Conservation (phyloP, 2,888 invertebrate species). For the Liopterus haemorrhoidalis region DNA sequence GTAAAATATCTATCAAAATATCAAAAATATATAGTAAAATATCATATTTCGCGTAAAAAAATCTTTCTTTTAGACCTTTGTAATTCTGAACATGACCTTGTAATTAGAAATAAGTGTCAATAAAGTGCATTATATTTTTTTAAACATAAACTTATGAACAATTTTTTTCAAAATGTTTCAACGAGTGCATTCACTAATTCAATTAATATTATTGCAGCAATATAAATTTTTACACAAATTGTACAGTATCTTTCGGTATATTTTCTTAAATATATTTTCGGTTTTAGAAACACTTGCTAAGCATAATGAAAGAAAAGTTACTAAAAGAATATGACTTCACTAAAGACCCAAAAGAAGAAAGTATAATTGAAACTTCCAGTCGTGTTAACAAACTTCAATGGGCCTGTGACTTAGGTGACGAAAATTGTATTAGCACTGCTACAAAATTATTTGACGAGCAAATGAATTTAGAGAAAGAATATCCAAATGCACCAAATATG, state of each 20-base stretch:
- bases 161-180: too few relatives aligned
- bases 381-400: constrained; percentile 55
- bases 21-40: background rate
- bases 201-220: background rate
- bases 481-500: too few relatives aligned
- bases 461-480: too few relatives aligned
- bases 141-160: too few relatives aligned
- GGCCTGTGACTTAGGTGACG: constrained; percentile 59
- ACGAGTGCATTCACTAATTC: too few relatives aligned
- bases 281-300: constrained; percentile 23
- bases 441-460: constrained; percentile 45
- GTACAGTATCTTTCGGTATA: too few relatives aligned
- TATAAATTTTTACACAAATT: background rate
- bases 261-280: constrained; percentile 1
- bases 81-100: too few relatives aligned
- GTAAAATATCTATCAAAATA: background rate
- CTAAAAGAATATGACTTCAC: constrained; percentile 27
- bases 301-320: constrained; percentile 27
- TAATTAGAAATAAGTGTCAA: too few relatives aligned
- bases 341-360: constrained; percentile 31
- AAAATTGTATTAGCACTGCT: constrained; percentile 52
- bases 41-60: too few relatives aligned
- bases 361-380: constrained; percentile 55
- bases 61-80: too few relatives aligned
- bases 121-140: too few relatives aligned